These are phyloP conservation scores for Nomada fabriciana DNA, from an alignment of 2,888 invertebrate genomes.

Conservation along the genomic window DNA sequence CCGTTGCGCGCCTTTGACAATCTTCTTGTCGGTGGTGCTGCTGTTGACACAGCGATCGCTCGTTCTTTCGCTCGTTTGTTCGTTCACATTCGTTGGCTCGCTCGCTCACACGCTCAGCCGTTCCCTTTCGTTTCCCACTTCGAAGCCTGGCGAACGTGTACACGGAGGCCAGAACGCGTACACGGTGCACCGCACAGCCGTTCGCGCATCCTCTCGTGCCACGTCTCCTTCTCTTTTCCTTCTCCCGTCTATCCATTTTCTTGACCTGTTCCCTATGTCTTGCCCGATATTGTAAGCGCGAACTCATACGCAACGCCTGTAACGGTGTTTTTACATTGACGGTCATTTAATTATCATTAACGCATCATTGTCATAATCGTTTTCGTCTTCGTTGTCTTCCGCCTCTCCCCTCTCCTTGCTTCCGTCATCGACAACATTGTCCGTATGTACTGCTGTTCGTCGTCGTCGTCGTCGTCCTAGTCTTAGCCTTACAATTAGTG, in stretches of 20 bases:
- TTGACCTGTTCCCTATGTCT: slow-evolving; percentile 36
- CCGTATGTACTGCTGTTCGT: slow-evolving; percentile 16
- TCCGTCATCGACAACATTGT: slow-evolving; percentile 36
- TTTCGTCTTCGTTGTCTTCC: slow-evolving; percentile 42
- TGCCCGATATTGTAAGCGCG: slow-evolving; percentile 35
- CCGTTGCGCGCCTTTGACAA: slow-evolving; percentile 67
- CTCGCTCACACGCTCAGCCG: slow-evolving; percentile 43
- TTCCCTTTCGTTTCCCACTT: slow-evolving; percentile 70
- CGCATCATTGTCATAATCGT: slow-evolving; percentile 51
- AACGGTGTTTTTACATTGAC: slow-evolving; percentile 49
- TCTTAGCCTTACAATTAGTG: slow-evolving; percentile 24
- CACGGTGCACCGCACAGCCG: slow-evolving; percentile 65
- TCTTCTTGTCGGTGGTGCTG: slow-evolving; percentile 60
- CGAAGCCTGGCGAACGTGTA: slow-evolving; percentile 56
- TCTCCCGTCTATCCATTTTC: slow-evolving; percentile 38
- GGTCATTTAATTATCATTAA: slow-evolving; percentile 46
- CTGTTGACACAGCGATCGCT: slow-evolving; percentile 66
- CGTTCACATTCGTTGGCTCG: slow-evolving; percentile 28
- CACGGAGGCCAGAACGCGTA: slow-evolving; percentile 58
- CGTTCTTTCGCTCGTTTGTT: neutral
- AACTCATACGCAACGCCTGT: slow-evolving; percentile 57
- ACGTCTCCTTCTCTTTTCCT: slow-evolving; percentile 70
- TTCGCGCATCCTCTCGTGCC: slow-evolving; percentile 74
- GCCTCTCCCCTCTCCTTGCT: slow-evolving; percentile 1
- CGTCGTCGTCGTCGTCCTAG: slow-evolving; percentile 20